phyloP scores from a whole-genome alignment of 2,797 vertebrate species.

The Lagocephalus sceleratus region DNA sequence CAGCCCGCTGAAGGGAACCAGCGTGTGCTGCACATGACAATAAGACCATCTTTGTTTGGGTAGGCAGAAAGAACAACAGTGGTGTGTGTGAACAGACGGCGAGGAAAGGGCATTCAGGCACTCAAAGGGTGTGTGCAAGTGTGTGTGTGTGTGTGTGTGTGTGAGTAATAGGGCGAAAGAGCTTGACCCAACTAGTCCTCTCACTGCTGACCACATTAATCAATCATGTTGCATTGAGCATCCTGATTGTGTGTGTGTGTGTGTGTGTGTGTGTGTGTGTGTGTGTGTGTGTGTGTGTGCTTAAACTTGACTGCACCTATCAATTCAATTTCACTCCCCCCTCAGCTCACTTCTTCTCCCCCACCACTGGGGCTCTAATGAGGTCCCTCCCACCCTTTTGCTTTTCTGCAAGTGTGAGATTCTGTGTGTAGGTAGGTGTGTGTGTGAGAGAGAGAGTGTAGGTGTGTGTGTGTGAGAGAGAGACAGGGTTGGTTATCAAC shows the following conservation, averaged over 20 bases:
- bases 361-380: conserved; percentile 71
- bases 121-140: conserved; percentile 24
- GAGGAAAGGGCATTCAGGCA: conserved; percentile 15
- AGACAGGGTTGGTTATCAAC: conserved; percentile 76
- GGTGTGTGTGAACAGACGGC: conserved; percentile 32
- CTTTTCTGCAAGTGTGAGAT: conserved; percentile 48
- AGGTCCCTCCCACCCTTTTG: conserved; percentile 64
- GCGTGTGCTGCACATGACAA: no score
- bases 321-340: conserved; percentile 67
- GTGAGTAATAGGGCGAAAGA: conserved; percentile 51
- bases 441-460: conserved; percentile 23
- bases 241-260: conserved; percentile 8
- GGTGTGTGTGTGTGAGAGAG: conserved; percentile 30
- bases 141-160: conserved; percentile 11
- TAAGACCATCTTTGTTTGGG: conserved; percentile 65
- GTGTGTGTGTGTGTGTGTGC: conserved; percentile 42
- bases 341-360: conserved; percentile 51
- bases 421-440: conserved; percentile 26
- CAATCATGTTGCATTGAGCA: conserved; percentile 67
- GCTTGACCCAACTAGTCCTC: conserved; percentile 62
- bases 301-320: conserved; percentile 72
- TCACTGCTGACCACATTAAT: conserved; percentile 75
- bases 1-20: no score
- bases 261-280: conserved; percentile 31
- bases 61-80: conserved; percentile 23